Base-by-base conservation (phyloP, 2,113 vertebrate species). In the Lipophrys pholis region DNA sequence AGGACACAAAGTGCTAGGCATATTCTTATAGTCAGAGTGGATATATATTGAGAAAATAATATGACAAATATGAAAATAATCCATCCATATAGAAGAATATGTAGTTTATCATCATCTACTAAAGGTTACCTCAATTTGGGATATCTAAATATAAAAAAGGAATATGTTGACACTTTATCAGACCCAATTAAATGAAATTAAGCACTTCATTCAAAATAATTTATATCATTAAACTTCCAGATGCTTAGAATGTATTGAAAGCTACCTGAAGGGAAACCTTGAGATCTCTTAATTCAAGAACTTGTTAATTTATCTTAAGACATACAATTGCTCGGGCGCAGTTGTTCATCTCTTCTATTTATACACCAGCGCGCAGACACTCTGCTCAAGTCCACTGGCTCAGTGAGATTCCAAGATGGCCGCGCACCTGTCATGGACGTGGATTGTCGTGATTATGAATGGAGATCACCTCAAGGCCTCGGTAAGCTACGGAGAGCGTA, bases 341-440 rank as follows among this genome's bases (percentile, higher is more conserved):
- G 67, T 36, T 17, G 52, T 77, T 61, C 49, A 49, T 69, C 30
- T 76, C 51, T 63, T 48, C 51, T 6, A 9, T 71, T 38, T 15
- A 12, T n/a, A 57, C 43, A 43, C 48, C 60, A 57, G 55, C 53
- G 1, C 63, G 16, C 43, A 8, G 71, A 73, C 60, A 56, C 45
- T 49, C 17, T 21, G 51, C 80, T 81, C 65, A 74, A 67, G 80
- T 82, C 78, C 81, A 67, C 65, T 6, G 54, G 57, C 73, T 81
- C 78, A 62, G 58, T 78, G 68, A 69, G 79, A 80, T 80, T 85
- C 81, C 87, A 91, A 91, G 88, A 91, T 90, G 90, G 90, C 89
- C 15, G 69, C 43, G 42, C 88, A 91, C 87, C 90, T 92, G 90
- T 87, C 86, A 89, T 83, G 75, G 85, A 89, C 85, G 90, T 89